These are phyloP conservation scores for Brachionus calyciflorus DNA, from an alignment of 1,140 invertebrate species.

Conservation along the genomic window DNA sequence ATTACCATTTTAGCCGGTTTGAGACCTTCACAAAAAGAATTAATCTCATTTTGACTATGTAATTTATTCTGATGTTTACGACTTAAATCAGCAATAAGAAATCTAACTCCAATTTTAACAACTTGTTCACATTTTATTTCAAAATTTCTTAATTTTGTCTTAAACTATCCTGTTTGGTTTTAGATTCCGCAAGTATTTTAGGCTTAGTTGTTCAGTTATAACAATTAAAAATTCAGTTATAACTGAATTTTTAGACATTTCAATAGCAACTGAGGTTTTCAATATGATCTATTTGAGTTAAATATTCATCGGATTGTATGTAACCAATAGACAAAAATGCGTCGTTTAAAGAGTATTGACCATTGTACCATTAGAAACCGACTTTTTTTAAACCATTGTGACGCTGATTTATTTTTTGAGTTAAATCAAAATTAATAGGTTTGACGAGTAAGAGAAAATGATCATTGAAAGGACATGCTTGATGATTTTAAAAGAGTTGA, in stretches of 20 bases:
- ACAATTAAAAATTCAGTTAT: slow-evolving; percentile 4
- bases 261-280: neutral
- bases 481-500: neutral
- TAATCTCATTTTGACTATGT: neutral
- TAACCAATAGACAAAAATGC: neutral
- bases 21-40: neutral
- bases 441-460: slow-evolving; percentile 3
- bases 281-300: neutral
- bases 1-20: neutral
- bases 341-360: slow-evolving; percentile 27
- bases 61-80: neutral
- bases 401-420: slow-evolving; percentile 25
- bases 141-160: neutral
- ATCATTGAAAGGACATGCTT: slow-evolving; percentile 26
- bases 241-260: neutral
- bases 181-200: neutral
- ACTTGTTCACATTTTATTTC: slow-evolving; percentile 3
- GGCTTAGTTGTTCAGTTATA: neutral
- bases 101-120: slow-evolving; percentile 1
- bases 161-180: neutral
- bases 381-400: no score
- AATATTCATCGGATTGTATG: slow-evolving; percentile 19
- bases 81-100: slow-evolving; percentile 28
- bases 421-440: neutral
- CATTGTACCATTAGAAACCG: no score